These are phyloP conservation scores for Anguilla megastoma DNA, from an alignment of 2,797 vertebrate species.

Conservation along the genomic window DNA sequence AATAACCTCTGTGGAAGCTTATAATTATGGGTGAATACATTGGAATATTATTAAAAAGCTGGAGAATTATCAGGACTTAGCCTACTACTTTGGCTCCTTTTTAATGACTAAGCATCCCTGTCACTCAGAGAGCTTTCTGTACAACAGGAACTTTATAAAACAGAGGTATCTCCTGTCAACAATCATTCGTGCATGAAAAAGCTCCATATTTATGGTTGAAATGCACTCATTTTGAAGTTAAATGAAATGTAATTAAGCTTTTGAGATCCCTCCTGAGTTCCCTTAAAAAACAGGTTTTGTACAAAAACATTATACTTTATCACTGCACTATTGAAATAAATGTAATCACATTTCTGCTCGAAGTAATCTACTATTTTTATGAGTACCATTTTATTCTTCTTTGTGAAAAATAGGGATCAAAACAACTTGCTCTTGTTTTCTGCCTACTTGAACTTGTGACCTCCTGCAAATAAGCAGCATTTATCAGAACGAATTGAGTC, in stretches of 20 bases:
- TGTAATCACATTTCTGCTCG: not conserved
- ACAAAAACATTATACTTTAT: not conserved
- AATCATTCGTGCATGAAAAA: slow-evolving; percentile 4
- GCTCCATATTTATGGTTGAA: not conserved
- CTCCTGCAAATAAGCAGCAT: slow-evolving; percentile 13
- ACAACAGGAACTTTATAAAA: not conserved
- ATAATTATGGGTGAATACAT: not conserved
- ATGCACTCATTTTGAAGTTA: not conserved
- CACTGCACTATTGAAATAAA: not conserved
- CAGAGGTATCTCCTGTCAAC: slow-evolving; percentile 1
- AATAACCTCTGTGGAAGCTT: not conserved
- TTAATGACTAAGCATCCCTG: not conserved
- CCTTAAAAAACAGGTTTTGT: not conserved
- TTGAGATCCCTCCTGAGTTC: not conserved
- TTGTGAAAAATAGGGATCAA: not conserved
- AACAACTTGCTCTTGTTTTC: not conserved
- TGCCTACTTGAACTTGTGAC: not conserved
- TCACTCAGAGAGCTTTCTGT: not conserved
- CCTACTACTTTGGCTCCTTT: not conserved
- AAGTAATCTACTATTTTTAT: not conserved
- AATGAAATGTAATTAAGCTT: not conserved
- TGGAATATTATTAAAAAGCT: not conserved
- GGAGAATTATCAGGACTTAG: not conserved
- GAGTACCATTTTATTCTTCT: not conserved
- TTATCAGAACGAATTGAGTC: slow-evolving; percentile 3